phyloP scores from a whole-genome alignment of 2,113 vertebrate species.

The Malurus elegans region DNA sequence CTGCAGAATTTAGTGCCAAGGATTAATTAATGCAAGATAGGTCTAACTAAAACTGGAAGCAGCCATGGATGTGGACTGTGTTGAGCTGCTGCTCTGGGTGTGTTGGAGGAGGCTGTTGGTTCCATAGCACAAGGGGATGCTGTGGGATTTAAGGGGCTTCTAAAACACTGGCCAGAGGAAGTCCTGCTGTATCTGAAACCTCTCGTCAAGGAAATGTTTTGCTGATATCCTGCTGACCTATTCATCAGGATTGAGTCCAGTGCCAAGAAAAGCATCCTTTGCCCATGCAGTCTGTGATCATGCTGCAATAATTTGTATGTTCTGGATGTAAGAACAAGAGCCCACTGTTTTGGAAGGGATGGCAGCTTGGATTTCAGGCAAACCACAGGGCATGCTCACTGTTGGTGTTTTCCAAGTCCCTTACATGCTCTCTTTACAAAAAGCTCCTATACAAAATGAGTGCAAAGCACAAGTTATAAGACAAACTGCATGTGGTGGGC shows the following conservation, averaged over 20 bases:
- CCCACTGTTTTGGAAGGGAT: background rate
- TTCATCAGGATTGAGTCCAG: background rate
- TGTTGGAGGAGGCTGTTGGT: fast-evolving
- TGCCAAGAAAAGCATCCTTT: background rate
- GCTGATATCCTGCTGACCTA: background rate
- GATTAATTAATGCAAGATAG: slow-evolving; percentile 5
- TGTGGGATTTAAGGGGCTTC: background rate
- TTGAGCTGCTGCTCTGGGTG: background rate
- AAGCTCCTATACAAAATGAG: background rate
- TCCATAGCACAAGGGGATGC: background rate
- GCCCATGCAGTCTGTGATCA: background rate
- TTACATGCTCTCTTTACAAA: background rate
- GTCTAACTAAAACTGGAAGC: background rate
- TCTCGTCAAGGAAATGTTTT: background rate
- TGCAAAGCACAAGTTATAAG: background rate
- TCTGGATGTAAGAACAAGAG: background rate
- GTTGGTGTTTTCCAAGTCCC: background rate
- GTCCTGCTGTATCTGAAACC: background rate
- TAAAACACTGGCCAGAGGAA: background rate
- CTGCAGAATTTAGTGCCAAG: background rate
- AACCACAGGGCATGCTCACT: background rate
- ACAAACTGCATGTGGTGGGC: background rate
- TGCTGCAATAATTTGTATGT: background rate
- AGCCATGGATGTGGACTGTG: background rate
- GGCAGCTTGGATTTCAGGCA: slow-evolving; percentile 29